Conservation (phyloP, 2,113 vertebrate genomes). For the Brachyhypopomus occidentalis region DNA sequence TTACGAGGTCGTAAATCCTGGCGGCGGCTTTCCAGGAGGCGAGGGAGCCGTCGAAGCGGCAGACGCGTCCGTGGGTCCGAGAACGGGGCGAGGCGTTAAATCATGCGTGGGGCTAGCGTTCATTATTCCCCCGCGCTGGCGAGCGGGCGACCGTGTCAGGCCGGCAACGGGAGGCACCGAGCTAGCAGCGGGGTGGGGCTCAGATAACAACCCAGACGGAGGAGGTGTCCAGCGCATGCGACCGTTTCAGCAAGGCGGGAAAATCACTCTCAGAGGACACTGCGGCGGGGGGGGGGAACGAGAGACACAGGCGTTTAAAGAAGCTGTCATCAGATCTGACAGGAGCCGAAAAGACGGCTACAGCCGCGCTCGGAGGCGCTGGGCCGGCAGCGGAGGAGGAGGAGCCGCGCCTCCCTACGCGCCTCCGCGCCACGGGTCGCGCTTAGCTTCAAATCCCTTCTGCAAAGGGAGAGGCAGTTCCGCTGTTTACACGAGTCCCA, state of each 20-base stretch:
- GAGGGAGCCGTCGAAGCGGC: background rate
- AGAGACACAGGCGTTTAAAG: conserved; percentile 49
- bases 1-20: conserved; percentile 72
- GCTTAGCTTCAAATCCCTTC: conserved; percentile 3
- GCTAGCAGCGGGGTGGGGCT: conserved; percentile 45
- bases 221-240: conserved; percentile 47
- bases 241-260: conserved; percentile 63
- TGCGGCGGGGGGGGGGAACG: background rate
- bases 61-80: conserved; percentile 58
- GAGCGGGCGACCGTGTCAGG: conserved; percentile 58
- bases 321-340: conserved; percentile 69
- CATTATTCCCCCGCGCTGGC: conserved; percentile 66
- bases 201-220: conserved; percentile 62
- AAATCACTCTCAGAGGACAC: conserved; percentile 54
- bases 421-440: conserved; percentile 49
- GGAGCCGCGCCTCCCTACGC: conserved; percentile 23
- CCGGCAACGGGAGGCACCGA: conserved; percentile 46
- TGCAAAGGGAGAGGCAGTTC: conserved; percentile 18
- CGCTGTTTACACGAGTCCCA: conserved; percentile 1
- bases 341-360: conserved; percentile 55
- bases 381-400: conserved; percentile 13
- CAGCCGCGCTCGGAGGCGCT: conserved; percentile 36
- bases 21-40: conserved; percentile 58
- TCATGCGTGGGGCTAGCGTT: conserved; percentile 58
- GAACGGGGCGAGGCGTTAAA: conserved; percentile 63